phyloP scores from a whole-genome alignment of 2,888 invertebrate genomes.

The Lissonota sp. region DNA sequence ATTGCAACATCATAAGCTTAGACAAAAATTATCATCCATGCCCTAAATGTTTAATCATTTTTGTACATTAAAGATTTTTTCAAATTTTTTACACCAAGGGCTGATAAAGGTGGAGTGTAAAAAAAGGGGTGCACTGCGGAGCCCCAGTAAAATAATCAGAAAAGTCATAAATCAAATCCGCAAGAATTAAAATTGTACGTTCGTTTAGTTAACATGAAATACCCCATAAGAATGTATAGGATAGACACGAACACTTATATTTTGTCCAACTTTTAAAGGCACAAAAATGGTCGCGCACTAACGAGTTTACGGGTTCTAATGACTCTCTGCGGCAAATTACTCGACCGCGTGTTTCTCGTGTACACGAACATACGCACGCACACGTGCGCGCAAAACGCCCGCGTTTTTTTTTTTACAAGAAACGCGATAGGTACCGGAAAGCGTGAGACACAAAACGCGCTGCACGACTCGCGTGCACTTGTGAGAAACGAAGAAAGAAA shows the following conservation, averaged over 20 bases:
- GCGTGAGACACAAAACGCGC: constrained; percentile 39
- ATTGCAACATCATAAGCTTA: no score
- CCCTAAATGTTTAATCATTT: no score
- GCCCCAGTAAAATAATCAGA: no score
- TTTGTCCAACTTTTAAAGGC: constrained; percentile 29
- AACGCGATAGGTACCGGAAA: constrained; percentile 43
- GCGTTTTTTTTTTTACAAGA: constrained; percentile 12
- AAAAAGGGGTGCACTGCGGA: no score
- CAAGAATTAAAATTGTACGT: no score
- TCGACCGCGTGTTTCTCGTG: constrained; percentile 12
- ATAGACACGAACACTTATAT: constrained; percentile 1
- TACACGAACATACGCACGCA: background rate
- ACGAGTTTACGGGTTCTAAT: constrained; percentile 61
- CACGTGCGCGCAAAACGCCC: background rate
- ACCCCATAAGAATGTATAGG: background rate
- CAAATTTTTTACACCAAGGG: no score
- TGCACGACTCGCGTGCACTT: background rate
- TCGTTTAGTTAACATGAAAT: no score
- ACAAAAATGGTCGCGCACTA: constrained; percentile 61
- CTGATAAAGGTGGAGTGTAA: no score
- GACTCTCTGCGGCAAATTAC: constrained; percentile 60
- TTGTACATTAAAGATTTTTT: no score
- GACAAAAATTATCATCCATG: no score
- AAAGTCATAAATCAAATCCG: no score
- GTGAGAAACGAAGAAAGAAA: background rate